Percentiles rank a stretch among this genome's conserved stretches.
Evolutionary conservation across 2,888 invertebrate species (phyloP).

Genomic region (Mactromeris polynyma): DNA sequence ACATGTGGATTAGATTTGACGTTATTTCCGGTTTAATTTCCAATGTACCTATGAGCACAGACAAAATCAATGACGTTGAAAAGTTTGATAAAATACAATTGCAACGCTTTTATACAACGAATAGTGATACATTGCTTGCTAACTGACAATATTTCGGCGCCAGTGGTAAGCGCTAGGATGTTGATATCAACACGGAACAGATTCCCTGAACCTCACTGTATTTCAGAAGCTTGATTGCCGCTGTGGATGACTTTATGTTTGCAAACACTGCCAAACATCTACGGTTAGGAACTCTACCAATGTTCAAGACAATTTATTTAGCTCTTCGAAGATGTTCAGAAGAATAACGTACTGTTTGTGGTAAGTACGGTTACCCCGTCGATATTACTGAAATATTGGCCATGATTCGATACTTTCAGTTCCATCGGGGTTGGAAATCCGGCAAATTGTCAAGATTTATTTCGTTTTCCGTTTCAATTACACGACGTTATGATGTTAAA

Average conservation of each 20-base stretch:
- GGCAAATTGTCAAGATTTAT: slow-evolving; percentile 3
- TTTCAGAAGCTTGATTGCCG: slow-evolving; percentile 34
- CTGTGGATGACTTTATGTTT: slow-evolving; percentile 66
- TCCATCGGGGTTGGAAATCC: not conserved
- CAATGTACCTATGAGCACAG: too few relatives aligned
- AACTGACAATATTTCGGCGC: too few relatives aligned
- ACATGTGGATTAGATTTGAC: too few relatives aligned
- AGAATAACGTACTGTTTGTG: not conserved
- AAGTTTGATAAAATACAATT: too few relatives aligned
- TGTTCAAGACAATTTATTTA: slow-evolving; percentile 62
- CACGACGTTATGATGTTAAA: not conserved
- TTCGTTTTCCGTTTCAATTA: not conserved
- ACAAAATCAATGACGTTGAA: too few relatives aligned
- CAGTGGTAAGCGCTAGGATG: too few relatives aligned
- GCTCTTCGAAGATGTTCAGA: slow-evolving; percentile 31
- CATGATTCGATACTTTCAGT: not conserved
- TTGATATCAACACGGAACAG: not conserved
- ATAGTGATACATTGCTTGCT: too few relatives aligned
- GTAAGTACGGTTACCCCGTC: not conserved
- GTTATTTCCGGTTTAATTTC: too few relatives aligned
- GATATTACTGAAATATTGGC: not conserved
- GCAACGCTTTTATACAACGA: too few relatives aligned
- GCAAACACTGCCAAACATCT: slow-evolving; percentile 65
- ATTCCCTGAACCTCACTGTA: slow-evolving; percentile 39
- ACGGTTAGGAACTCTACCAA: slow-evolving; percentile 54